Percentiles rank a stretch among this genome's conserved stretches.
Conservation (phyloP, 53 echinoderm and acorn worm species). For the Patiria pectinifera region DNA sequence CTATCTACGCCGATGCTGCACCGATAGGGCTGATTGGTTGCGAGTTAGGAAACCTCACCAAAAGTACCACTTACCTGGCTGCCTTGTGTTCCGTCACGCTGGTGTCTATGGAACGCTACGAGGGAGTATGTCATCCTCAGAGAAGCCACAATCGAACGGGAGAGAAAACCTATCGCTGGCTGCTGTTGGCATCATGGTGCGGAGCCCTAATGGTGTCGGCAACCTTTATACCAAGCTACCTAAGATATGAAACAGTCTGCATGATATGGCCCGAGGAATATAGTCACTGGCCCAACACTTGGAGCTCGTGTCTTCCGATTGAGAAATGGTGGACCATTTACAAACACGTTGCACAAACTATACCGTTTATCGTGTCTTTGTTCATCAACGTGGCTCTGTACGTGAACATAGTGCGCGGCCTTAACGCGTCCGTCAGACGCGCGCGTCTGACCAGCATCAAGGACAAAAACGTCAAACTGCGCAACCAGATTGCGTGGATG, state of each 20-base stretch:
- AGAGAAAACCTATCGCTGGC: slow-evolving; percentile 69
- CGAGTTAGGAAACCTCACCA: slow-evolving; percentile 61
- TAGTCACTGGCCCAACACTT: slow-evolving; percentile 59
- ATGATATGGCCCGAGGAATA: slow-evolving; percentile 70
- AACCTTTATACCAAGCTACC: slow-evolving; percentile 72
- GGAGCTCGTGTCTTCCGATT: slow-evolving; percentile 65
- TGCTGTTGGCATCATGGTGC: slow-evolving; percentile 63
- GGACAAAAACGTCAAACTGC: slow-evolving; percentile 74
- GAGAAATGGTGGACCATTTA: slow-evolving; percentile 56
- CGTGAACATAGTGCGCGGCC: slow-evolving; percentile 66
- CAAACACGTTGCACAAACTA: slow-evolving; percentile 68
- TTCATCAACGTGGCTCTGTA: slow-evolving; percentile 70
- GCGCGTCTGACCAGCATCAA: slow-evolving; percentile 65
- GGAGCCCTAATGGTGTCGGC: slow-evolving; percentile 62
- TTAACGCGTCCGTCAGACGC: slow-evolving; percentile 71
- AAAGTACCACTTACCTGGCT: slow-evolving; percentile 74
- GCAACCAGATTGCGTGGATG: slow-evolving; percentile 85
- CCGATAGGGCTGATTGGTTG: slow-evolving; percentile 68
- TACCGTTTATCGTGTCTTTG: slow-evolving; percentile 75
- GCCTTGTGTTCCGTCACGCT: slow-evolving; percentile 72
- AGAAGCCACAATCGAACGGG: slow-evolving; percentile 66
- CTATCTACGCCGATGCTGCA: slow-evolving; percentile 59
- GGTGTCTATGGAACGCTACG: slow-evolving; percentile 74
- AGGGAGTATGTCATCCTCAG: slow-evolving; percentile 80
- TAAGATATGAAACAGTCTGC: slow-evolving; percentile 53